Percentiles rank a stretch among this genome's conserved stretches.
These are phyloP conservation scores for Lagocephalus sceleratus DNA, from an alignment of 2,797 vertebrate genomes.

Conservation along the genomic window DNA sequence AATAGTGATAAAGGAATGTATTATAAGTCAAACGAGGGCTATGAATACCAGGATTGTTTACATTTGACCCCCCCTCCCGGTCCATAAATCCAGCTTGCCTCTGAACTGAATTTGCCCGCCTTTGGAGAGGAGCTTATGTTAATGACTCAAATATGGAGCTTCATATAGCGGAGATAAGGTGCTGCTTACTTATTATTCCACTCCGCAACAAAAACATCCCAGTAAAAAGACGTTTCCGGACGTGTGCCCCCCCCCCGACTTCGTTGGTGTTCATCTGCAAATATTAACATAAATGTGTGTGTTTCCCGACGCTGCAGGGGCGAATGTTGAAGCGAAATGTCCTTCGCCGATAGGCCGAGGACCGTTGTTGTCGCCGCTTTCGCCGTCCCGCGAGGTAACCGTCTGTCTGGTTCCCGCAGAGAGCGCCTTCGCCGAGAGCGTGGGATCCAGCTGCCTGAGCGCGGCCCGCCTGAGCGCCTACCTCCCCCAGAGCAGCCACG, in stretches of 20 bases:
- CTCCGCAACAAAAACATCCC: too few relatives aligned
- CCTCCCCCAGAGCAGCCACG: constrained; percentile 92
- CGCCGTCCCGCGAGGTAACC: constrained; percentile 25
- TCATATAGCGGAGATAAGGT: neutral
- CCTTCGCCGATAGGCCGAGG: too few relatives aligned
- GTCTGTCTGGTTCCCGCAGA: constrained; percentile 73
- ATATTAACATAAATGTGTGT: too few relatives aligned
- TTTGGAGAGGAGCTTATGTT: neutral
- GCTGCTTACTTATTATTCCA: too few relatives aligned
- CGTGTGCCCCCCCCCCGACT: too few relatives aligned
- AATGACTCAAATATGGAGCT: neutral
- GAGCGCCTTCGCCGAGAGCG: constrained; percentile 92
- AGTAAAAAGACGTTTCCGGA: too few relatives aligned
- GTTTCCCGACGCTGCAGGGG: too few relatives aligned
- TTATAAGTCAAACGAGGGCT: constrained; percentile 50
- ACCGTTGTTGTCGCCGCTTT: too few relatives aligned
- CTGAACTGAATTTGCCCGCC: constrained; percentile 3
- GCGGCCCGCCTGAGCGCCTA: constrained; percentile 90
- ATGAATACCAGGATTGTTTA: constrained; percentile 54
- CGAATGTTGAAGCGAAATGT: too few relatives aligned
- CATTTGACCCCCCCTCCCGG: constrained; percentile 17
- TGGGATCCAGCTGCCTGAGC: constrained; percentile 87
- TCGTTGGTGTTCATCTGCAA: neutral
- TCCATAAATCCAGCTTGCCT: constrained; percentile 14
- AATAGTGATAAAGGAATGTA: constrained; percentile 71